Evolutionary conservation across 37 sponge, comb jelly and placozoan genomes (phyloP).

Genomic region (Cliona cf. orientalis): DNA sequence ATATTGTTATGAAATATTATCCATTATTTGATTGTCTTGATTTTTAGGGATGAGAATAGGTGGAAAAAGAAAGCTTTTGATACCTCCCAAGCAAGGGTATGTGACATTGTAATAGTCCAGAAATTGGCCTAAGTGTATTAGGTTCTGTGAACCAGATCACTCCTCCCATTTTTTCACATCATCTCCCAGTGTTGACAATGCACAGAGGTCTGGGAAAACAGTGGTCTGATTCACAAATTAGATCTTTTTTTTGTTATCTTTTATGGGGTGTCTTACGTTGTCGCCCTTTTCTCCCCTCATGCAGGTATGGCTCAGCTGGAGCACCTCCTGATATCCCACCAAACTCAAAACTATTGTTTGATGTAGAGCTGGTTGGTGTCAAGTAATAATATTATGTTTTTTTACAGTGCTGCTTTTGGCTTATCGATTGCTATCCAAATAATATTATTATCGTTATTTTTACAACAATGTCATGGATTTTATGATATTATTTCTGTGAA

Average conservation of each 20-base stretch:
- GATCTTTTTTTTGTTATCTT: no score
- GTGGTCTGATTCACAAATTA: no score
- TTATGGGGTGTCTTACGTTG: no score
- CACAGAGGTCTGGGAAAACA: no score
- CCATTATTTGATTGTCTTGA: neutral
- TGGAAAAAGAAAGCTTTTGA: slow-evolving; percentile 9
- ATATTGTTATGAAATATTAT: neutral
- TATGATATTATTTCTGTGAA: no score
- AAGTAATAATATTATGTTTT: slow-evolving; percentile 1
- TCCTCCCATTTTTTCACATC: no score
- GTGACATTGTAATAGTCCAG: no score
- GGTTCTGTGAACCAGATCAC: no score
- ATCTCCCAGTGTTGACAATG: no score
- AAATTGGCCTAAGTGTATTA: no score
- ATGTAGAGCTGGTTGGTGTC: slow-evolving; percentile 6
- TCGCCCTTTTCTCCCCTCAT: neutral
- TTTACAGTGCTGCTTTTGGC: neutral
- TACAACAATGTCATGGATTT: no score
- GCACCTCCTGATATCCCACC: slow-evolving; percentile 11
- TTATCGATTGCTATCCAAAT: neutral
- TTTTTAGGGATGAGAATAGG: slow-evolving; percentile 30
- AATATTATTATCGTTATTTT: no score
- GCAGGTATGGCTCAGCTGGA: slow-evolving; percentile 15
- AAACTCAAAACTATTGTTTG: slow-evolving; percentile 10
- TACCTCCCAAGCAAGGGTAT: slow-evolving; percentile 6